Percentiles rank a stretch among this genome's conserved stretches.
Conservation (phyloP, 2,888 invertebrate genomes). For the Octodonta nipae region DNA sequence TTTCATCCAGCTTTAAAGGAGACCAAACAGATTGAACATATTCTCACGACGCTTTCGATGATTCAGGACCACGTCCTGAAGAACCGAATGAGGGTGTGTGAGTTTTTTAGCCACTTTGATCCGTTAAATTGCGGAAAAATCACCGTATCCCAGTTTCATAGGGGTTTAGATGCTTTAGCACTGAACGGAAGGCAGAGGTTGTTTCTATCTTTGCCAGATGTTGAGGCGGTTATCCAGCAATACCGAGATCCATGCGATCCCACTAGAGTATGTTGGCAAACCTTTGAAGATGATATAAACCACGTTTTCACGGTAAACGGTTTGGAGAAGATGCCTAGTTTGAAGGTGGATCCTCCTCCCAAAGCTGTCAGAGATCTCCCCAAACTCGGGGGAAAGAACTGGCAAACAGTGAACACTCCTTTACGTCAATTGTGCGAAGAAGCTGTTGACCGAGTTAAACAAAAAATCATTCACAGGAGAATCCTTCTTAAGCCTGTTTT, state of each 20-base stretch:
- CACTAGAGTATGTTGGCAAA: conserved; percentile 56
- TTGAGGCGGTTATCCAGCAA: conserved; percentile 47
- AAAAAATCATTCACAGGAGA: conserved; percentile 46
- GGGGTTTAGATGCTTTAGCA: conserved; percentile 54
- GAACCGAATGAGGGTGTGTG: conserved; percentile 49
- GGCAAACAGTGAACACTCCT: conserved; percentile 30
- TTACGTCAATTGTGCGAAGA: conserved; percentile 39
- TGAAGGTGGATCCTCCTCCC: conserved; percentile 44
- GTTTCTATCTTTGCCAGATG: conserved; percentile 48
- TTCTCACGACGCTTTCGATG: conserved; percentile 45
- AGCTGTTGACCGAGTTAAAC: conserved; percentile 48
- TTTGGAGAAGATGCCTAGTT: conserved; percentile 53
- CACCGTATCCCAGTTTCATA: conserved; percentile 55
- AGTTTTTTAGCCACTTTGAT: conserved; percentile 65
- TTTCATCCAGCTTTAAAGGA: conserved; percentile 47
- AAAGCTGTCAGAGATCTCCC: conserved; percentile 38
- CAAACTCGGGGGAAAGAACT: conserved; percentile 37
- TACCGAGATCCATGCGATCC: conserved; percentile 61
- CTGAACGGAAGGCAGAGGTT: conserved; percentile 43
- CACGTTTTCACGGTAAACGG: conserved; percentile 40
- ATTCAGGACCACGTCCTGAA: conserved; percentile 55
- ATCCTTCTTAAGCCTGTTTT: conserved; percentile 56
- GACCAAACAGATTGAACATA: conserved; percentile 38
- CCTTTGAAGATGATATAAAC: conserved; percentile 66
- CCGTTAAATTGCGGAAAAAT: conserved; percentile 53